Base-by-base conservation (phyloP, 2,797 vertebrate species). In the Bufotes viridis region DNA sequence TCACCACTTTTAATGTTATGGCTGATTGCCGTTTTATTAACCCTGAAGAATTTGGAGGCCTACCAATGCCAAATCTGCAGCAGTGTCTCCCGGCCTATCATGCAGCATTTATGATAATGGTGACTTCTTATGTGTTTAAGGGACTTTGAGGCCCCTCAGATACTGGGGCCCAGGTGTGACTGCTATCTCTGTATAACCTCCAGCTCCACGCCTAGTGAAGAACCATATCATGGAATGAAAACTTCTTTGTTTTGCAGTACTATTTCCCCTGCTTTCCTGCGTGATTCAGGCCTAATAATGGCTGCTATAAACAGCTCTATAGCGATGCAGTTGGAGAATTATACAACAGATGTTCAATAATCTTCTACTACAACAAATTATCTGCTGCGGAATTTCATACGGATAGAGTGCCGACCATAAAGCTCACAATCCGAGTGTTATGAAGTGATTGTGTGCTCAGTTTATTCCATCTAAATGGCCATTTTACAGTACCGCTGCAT, bases 341-440 rank as follows among this genome's bases (percentile, higher is more conserved):
- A 18, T 24, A 10, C 58, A 82, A 53, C 65, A 82, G 34, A 49
- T 67, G 81, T 69, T 51, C 61, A 69, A 49, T 82, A 51, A 82
- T 82, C 24, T 51, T 51, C 49, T 51, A 20, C 26, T 81, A 24
- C 61, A 49, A 67, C 24, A 60, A 60, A 61, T 65, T 82, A 65
- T 82, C 18, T 61, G 34, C 42, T 82, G 69, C 17, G 4, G n/a
- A 70, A 76, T 51, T 76, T 76, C 74, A 51, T 76, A 76, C 51
- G 55, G 20, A 78, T 24, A 78, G 69, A 18, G 7, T 24, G 75
- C 12, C 7, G n/a, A 22, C 75, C 7, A 55, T 53, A 78, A 78
- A 55, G 75, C 51, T 13, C 49, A 24, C 49, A 78, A 24, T 78
- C 75, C 51, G 14, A 55, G 51, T 24, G 22, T 53, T n/a, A 78